phyloP scores from a whole-genome alignment of 2,113 vertebrate species.

The Oryzias woworae region DNA sequence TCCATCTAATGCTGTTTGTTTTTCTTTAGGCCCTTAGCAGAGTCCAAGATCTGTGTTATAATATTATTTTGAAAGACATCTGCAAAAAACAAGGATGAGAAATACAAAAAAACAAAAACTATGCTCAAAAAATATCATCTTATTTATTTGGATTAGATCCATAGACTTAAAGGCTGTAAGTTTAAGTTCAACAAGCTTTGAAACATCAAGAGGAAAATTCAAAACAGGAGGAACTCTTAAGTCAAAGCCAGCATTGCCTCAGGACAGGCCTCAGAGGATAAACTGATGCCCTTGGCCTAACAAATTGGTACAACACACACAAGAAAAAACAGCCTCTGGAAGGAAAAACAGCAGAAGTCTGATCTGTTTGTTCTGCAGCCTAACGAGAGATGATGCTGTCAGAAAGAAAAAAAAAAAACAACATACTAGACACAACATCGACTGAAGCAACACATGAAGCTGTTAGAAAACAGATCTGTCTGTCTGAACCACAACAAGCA shows the following conservation, averaged over 20 bases:
- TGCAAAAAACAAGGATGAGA: no score
- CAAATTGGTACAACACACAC: slow-evolving; percentile 43
- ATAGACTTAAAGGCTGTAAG: no score
- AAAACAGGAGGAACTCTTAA: slow-evolving; percentile 36
- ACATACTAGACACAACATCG: slow-evolving; percentile 3
- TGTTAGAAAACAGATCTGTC: no score
- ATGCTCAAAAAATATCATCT: no score
- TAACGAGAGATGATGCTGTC: slow-evolving; percentile 21
- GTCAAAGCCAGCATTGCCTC: slow-evolving; percentile 42
- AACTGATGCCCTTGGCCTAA: slow-evolving; percentile 36
- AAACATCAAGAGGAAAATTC: slow-evolving; percentile 8
- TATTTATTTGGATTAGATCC: no score
- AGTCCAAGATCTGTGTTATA: slow-evolving; percentile 33
- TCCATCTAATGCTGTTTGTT: slow-evolving; percentile 35
- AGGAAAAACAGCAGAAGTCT: slow-evolving; percentile 29
- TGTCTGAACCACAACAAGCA: no score
- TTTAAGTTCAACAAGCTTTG: slow-evolving; percentile 6
- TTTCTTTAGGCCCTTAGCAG: slow-evolving; percentile 37
- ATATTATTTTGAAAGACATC: no score
- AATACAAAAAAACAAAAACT: no score
- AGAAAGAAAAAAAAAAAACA: slow-evolving; percentile 22
- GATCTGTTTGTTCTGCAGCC: slow-evolving; percentile 4
- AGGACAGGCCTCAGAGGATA: slow-evolving; percentile 58
- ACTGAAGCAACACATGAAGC: no score
- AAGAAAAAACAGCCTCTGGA: slow-evolving; percentile 28